phyloP scores from a whole-genome alignment of 2,797 vertebrate genomes.

The Spheniscus humboldti region DNA sequence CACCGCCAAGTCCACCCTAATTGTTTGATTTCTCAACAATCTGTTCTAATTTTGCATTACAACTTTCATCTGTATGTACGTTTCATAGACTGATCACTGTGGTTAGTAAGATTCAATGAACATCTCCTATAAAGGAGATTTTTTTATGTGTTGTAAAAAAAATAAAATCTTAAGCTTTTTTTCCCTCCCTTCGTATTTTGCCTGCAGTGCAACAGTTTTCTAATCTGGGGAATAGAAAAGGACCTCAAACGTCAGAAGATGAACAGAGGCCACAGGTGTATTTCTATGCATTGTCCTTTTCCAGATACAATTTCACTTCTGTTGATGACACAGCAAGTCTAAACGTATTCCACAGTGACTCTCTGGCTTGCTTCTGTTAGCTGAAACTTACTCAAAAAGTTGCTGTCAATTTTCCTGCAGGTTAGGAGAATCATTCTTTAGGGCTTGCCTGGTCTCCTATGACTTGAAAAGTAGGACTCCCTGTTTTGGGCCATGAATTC shows the following conservation, averaged over 20 bases:
- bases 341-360: background rate
- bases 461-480: background rate
- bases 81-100: background rate
- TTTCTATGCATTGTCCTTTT: background rate
- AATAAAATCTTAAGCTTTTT: background rate
- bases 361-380: background rate
- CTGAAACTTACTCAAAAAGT: background rate
- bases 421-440: background rate
- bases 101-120: background rate
- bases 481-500: background rate
- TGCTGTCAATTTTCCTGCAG: background rate
- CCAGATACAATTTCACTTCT: conserved; percentile 9
- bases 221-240: background rate
- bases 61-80: background rate
- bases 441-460: background rate
- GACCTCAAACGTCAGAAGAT: background rate
- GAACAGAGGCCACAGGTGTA: background rate
- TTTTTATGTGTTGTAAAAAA: background rate
- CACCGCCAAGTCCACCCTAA: background rate
- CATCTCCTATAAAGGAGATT: background rate
- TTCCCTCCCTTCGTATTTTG: background rate
- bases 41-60: background rate
- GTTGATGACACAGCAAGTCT: background rate
- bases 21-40: background rate
- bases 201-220: background rate